These are phyloP conservation scores for Canis aureus DNA, from an alignment of 2,113 vertebrate genomes.

Conservation along the genomic window DNA sequence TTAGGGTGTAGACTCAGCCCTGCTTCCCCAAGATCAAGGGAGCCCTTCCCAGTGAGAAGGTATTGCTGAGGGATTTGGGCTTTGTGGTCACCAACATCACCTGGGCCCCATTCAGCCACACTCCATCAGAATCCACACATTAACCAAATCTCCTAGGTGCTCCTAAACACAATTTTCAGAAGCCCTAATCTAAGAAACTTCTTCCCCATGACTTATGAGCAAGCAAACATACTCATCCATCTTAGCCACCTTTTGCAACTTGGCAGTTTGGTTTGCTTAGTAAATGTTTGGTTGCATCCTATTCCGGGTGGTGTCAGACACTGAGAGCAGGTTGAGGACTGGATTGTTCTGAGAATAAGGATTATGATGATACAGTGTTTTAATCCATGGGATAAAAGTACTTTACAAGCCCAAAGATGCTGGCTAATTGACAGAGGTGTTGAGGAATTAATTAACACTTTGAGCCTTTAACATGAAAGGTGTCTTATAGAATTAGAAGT, in stretches of 20 bases:
- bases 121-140: background rate
- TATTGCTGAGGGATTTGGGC: background rate
- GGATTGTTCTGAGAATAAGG: constrained; percentile 11
- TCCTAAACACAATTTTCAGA: background rate
- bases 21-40: background rate
- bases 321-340: background rate
- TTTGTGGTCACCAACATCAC: background rate
- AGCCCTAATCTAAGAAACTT: background rate
- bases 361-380: background rate
- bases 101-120: background rate
- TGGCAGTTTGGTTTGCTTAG: background rate
- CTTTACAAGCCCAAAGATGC: background rate
- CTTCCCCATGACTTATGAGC: background rate
- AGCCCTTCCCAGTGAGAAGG: background rate
- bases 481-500: constrained; percentile 62
- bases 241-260: background rate
- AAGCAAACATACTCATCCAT: background rate
- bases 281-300: background rate
- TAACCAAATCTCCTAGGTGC: background rate
- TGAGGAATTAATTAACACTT: constrained; percentile 74
- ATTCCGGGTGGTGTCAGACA: background rate
- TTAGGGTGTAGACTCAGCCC: background rate
- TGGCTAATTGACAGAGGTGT: constrained; percentile 66
- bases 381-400: background rate
- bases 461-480: constrained; percentile 58